Conservation (phyloP, 1,140 invertebrate species). For the Caenorhabditis briggsae region DNA sequence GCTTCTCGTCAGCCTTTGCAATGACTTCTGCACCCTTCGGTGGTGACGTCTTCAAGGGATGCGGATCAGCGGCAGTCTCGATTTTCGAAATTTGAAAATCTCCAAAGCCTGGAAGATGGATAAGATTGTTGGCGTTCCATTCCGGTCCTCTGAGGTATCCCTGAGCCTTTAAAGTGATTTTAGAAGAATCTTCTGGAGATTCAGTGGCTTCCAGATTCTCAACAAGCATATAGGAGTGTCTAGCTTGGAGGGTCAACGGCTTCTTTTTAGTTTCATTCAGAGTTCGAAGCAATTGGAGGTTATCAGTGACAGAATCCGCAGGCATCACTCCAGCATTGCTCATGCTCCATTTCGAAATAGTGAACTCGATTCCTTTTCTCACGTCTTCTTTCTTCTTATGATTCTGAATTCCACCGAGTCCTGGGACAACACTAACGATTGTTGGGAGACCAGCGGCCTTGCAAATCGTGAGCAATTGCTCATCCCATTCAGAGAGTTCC, state of each 20-base stretch:
- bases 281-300: conserved; percentile 47
- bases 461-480: conserved; percentile 52
- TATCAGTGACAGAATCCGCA: conserved; percentile 60
- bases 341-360: conserved; percentile 58
- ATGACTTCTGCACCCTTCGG: conserved; percentile 71
- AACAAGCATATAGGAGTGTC: conserved; percentile 55
- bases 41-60: conserved; percentile 78
- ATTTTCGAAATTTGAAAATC: conserved; percentile 91
- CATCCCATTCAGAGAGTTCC: conserved; percentile 57
- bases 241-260: conserved; percentile 47
- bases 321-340: conserved; percentile 33
- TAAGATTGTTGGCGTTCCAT: conserved; percentile 87
- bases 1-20: neutral
- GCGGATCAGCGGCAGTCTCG: conserved; percentile 84
- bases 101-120: conserved; percentile 91
- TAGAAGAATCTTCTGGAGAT: neutral
- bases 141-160: conserved; percentile 87
- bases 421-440: conserved; percentile 60
- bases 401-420: conserved; percentile 56
- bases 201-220: conserved; percentile 38
- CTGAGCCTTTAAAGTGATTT: conserved; percentile 77
- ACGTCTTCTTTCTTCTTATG: conserved; percentile 60
- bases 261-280: conserved; percentile 62
- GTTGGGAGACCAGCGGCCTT: conserved; percentile 58
- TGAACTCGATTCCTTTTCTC: conserved; percentile 55